Conservation (phyloP, 2,113 vertebrate genomes). For the Melanerpes aurifrons region DNA sequence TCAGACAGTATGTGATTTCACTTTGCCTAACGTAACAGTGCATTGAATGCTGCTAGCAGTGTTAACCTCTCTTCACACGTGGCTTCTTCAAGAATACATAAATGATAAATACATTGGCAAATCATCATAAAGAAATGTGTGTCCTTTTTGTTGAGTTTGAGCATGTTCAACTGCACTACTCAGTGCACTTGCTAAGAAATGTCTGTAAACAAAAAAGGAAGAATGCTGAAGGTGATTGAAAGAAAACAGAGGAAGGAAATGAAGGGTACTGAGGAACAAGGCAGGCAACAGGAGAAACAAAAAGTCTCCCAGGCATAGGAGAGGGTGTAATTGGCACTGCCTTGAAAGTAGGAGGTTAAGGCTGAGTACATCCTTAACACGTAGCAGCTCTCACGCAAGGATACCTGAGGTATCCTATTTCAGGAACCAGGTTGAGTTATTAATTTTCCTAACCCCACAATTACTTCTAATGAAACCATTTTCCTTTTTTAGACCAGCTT, state of each 20-base stretch:
- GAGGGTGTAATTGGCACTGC: background rate
- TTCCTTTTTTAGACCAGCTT: conserved; percentile 33
- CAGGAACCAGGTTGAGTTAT: conserved; percentile 5
- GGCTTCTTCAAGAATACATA: background rate
- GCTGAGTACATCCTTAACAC: background rate
- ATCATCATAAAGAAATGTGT: background rate
- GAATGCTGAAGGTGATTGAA: background rate
- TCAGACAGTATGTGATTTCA: background rate
- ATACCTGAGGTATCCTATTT: background rate
- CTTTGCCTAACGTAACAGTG: background rate
- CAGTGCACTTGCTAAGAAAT: background rate
- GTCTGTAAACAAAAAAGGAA: background rate
- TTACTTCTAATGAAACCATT: conserved; percentile 61
- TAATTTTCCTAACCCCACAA: conserved; percentile 36
- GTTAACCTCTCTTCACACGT: background rate
- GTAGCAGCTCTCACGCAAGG: background rate
- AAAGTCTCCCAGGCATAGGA: background rate
- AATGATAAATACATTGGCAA: background rate
- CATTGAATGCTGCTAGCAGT: background rate
- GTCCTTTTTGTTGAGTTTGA: background rate
- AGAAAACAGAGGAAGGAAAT: background rate
- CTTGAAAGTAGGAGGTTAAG: background rate
- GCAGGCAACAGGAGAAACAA: background rate
- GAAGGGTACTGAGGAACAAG: background rate
- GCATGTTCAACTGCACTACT: background rate